These are phyloP conservation scores for Oxytorus armatus DNA, from an alignment of 2,888 invertebrate genomes.

Conservation along the genomic window DNA sequence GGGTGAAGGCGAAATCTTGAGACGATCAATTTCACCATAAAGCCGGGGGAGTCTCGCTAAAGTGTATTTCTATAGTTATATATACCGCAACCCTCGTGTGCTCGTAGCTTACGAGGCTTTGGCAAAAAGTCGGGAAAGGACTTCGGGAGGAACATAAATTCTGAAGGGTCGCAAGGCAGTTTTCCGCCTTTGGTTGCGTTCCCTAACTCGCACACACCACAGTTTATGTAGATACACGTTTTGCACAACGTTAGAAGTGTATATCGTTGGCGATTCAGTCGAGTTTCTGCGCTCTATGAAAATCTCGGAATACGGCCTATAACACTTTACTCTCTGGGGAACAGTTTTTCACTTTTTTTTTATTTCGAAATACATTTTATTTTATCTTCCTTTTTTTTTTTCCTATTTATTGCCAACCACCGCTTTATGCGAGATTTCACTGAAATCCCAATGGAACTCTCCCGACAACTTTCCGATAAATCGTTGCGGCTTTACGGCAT, in stretches of 20 bases:
- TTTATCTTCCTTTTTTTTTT: background rate
- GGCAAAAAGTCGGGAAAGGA: slow-evolving; percentile 61
- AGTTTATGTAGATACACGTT: too few relatives aligned
- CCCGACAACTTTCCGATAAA: slow-evolving; percentile 25
- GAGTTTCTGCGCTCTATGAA: too few relatives aligned
- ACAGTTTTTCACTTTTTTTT: too few relatives aligned
- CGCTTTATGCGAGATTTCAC: slow-evolving; percentile 5
- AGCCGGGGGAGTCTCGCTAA: slow-evolving; percentile 29
- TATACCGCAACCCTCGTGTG: too few relatives aligned
- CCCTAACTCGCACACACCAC: slow-evolving; percentile 28
- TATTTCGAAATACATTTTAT: background rate
- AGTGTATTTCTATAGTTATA: slow-evolving; percentile 48
- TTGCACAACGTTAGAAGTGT: too few relatives aligned
- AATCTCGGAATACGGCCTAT: too few relatives aligned
- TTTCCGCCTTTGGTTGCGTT: slow-evolving; percentile 50
- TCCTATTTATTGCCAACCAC: background rate
- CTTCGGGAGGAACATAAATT: slow-evolving; percentile 61
- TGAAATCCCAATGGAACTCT: slow-evolving; percentile 5
- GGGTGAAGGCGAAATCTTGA: slow-evolving; percentile 64
- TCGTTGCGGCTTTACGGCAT: background rate
- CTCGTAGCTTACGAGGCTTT: too few relatives aligned
- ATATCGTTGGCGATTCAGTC: too few relatives aligned
- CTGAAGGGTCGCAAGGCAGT: slow-evolving; percentile 37
- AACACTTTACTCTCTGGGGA: too few relatives aligned
- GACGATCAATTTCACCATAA: slow-evolving; percentile 64